Base-by-base conservation (phyloP, 2,888 invertebrate genomes). In the Microctonus aethiopoides region DNA sequence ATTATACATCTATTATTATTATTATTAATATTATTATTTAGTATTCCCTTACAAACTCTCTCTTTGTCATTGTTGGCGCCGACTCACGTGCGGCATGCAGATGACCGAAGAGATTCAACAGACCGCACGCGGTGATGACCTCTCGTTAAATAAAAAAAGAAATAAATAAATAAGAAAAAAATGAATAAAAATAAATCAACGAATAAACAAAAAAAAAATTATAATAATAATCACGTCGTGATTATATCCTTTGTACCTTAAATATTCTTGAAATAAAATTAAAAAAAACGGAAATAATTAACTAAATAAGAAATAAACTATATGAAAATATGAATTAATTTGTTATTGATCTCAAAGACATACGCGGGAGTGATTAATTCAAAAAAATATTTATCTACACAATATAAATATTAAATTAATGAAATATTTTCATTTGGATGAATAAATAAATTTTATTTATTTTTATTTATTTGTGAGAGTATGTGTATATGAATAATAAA, bases 61-160 rank as follows among this genome's bases (percentile, higher is more conserved):
- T 20, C 46, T 46, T 46, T 46, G 16, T 46, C 9, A 54, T 52
- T 16, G 39, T 60, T 63, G 51, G 29, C 13, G 52, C 22, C 22
- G 52, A 64, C 20, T 52, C 34, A 41, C 59, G 62, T 57, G 57
- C n/a, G 56, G 70, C 63, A 67, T 68, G 73, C 72, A 71, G 72
- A 72, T 73, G 67, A 57, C 56, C 62, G 56, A 69, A 65, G 61
- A 59, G 73, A 72, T 72, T 71, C 36, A 64, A 39, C 20, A 59
- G 72, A 72, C 75, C 72, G 70, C 74, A 73, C 73, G 74, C 68
- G 65, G 72, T 64, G 70, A 71, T 72, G 72, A 71, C 72, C 72
- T 63, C 52, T 65, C 62, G 54, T 36, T 32, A 26, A 26, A 26
- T 22, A 36, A 54, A 54, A 54, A 54, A 7, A 7, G 29, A 29